Conservation (phyloP, 2,888 invertebrate species). For the Lucinisca nassula region DNA sequence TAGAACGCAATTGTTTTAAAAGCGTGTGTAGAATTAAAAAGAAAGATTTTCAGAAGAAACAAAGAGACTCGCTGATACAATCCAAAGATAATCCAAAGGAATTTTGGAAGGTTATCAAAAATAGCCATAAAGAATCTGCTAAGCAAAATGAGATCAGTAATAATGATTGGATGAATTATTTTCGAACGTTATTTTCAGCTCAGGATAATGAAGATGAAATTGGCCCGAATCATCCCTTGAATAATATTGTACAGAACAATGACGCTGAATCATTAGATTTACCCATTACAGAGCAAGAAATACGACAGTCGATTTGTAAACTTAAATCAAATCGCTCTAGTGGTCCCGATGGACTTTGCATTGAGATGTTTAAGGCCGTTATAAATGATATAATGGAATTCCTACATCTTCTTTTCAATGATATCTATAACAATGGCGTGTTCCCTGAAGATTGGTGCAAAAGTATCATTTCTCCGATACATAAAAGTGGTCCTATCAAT, state of each 20-base stretch:
- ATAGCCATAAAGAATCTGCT: background rate
- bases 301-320: background rate
- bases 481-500: background rate
- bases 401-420: constrained; percentile 27
- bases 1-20: background rate
- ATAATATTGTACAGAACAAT: background rate
- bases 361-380: constrained; percentile 2
- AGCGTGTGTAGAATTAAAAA: background rate
- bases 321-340: background rate
- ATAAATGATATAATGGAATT: constrained; percentile 18
- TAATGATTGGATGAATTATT: background rate
- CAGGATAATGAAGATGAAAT: background rate
- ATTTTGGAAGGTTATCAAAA: background rate
- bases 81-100: background rate
- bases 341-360: background rate
- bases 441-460: constrained; percentile 46
- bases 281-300: background rate
- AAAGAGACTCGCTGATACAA: background rate
- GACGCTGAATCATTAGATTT: background rate
- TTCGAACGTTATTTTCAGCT: background rate
- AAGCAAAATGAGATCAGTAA: background rate
- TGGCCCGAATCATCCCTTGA: background rate
- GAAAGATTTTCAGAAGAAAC: background rate
- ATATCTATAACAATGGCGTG: constrained; percentile 32
- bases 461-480: constrained; percentile 36